Conservation (phyloP, 2,797 vertebrate species). For the Hyperoplus lanceolatus region DNA sequence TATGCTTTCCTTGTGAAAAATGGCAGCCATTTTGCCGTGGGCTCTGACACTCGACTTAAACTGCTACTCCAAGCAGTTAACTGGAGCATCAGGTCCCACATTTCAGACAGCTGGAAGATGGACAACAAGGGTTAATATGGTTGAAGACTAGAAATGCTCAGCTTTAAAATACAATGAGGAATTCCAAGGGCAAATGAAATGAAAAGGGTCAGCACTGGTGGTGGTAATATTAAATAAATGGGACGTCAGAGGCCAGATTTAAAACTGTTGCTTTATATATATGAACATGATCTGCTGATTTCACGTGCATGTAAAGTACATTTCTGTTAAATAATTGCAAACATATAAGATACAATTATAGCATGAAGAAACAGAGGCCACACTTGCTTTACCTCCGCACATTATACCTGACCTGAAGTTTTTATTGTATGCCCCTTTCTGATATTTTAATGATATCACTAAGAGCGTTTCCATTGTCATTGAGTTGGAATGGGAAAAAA, state of each 20-base stretch:
- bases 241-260: neutral
- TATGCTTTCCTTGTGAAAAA: constrained; percentile 75
- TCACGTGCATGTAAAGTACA: neutral
- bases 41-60: constrained; percentile 80
- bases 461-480: constrained; percentile 20
- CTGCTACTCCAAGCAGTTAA: constrained; percentile 78
- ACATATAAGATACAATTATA: neutral
- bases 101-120: constrained; percentile 67
- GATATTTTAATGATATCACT: constrained; percentile 31
- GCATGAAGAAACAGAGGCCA: neutral
- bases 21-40: constrained; percentile 75
- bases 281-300: neutral
- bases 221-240: neutral
- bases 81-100: constrained; percentile 48
- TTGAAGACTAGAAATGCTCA: constrained; percentile 43
- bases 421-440: neutral
- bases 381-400: neutral
- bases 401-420: neutral
- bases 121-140: constrained; percentile 49
- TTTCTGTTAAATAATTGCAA: neutral
- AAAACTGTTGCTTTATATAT: neutral
- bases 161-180: constrained; percentile 47
- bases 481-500: constrained; percentile 30
- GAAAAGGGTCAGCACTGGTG: constrained; percentile 19
- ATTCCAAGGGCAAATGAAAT: constrained; percentile 51